These are phyloP conservation scores for Solea solea DNA, from an alignment of 2,113 vertebrate genomes.

Conservation along the genomic window DNA sequence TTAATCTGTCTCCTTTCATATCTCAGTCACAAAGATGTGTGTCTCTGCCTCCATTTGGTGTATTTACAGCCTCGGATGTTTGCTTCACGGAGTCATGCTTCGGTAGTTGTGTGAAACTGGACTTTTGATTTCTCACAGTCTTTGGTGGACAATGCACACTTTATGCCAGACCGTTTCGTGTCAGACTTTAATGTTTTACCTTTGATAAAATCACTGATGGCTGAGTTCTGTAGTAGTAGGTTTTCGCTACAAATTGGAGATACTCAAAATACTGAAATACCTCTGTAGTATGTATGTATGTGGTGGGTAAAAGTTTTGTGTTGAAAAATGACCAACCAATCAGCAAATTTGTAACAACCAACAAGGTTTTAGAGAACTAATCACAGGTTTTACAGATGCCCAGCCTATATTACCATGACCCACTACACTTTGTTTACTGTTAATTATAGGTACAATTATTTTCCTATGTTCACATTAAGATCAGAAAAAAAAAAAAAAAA, in stretches of 20 bases:
- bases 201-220: conserved; percentile 50
- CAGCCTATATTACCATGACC: too few relatives aligned
- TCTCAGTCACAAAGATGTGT: conserved; percentile 39
- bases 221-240: conserved; percentile 23
- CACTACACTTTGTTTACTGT: too few relatives aligned
- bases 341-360: not conserved
- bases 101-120: conserved; percentile 28
- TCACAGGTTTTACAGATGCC: too few relatives aligned
- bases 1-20: conserved; percentile 67
- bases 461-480: not conserved
- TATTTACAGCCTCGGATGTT: conserved; percentile 31
- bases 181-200: conserved; percentile 19
- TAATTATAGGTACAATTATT: not conserved
- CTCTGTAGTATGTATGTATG: conserved; percentile 4
- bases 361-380: too few relatives aligned
- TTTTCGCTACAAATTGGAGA: conserved; percentile 2
- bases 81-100: conserved; percentile 22
- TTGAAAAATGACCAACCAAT: not conserved
- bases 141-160: conserved; percentile 11
- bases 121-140: conserved; percentile 49
- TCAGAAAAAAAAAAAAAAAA: not conserved
- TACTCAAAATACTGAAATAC: conserved; percentile 5
- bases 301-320: not conserved
- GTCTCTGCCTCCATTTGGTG: conserved; percentile 24
- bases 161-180: conserved; percentile 24